Evolutionary conservation across 2,113 vertebrate species (phyloP), one percentile per base, ranked within the genome.

Genomic region (Siniperca knerii): DNA sequence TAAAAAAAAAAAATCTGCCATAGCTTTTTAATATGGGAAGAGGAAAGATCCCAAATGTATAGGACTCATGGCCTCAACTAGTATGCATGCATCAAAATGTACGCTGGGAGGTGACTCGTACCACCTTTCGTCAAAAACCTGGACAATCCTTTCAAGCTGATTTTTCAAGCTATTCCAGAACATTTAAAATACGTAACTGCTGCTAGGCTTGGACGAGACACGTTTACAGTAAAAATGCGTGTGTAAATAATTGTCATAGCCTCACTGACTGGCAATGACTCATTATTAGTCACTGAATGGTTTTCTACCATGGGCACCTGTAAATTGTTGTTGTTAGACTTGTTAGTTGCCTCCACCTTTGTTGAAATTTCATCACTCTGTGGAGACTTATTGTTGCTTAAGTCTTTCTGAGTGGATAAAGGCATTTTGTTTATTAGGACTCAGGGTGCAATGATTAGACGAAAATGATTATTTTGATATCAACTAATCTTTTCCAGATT

Each of bases 251-350:
- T 6, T 3, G 48, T 23, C 44, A 13, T 0, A 12, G 29, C 13
- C 18, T 68, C 52, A 44, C 55, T 35, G 46, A 33, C 67, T 44
- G 61, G 42, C 54, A 5, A 2, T 65, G 74, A 72, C 40, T 84
- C 68, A 58, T 71, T 16, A 60, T 50, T 50, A 29, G 46, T 57
- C 12, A 25, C 4, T 0, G 1, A 58, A 25, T 20, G 66, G 11
- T 44, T 60, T 11, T 72, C 29, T 29, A 0, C 10, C 23, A 16
- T 25, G 13, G 21, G 18, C 29, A 8, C 5, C 16, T 35, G 37
- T n/a, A 6, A n/a, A 18, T n/a, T 46, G 75, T 68, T 46, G 75
- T 68, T 70, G 57, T 50, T 61, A 4, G 16, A 42, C 54, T 40
- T 55, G 7, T 74, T 74, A 10, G 23, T 4, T 57, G n/a, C 3